Conservation (phyloP, 2,888 invertebrate species). For the Cosmia pyralina region DNA sequence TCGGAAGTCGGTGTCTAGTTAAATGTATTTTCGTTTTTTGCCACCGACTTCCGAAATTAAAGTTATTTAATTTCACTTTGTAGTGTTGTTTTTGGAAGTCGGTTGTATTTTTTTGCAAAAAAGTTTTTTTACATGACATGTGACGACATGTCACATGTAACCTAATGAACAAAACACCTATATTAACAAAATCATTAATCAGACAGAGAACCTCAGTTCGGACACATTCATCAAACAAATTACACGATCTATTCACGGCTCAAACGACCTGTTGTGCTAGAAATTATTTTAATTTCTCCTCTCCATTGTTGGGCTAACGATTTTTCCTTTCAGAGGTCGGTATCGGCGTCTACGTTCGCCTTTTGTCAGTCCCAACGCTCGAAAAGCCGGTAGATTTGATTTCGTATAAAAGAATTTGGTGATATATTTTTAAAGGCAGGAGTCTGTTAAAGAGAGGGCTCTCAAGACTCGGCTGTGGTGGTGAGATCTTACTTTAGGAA, state of each 20-base stretch:
- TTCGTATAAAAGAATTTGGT: constrained; percentile 59
- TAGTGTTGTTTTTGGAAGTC: too few relatives aligned
- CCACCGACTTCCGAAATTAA: too few relatives aligned
- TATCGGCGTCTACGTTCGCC: constrained; percentile 49
- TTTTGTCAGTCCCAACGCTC: constrained; percentile 54
- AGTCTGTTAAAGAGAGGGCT: constrained; percentile 45
- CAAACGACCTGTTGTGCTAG: constrained; percentile 60
- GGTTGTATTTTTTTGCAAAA: too few relatives aligned
- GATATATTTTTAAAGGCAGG: constrained; percentile 54
- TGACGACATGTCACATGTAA: not conserved
- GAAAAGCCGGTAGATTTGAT: constrained; percentile 61
- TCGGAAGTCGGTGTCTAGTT: too few relatives aligned
- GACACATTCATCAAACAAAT: constrained; percentile 63
- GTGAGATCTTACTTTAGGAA: constrained; percentile 36
- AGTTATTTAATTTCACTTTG: too few relatives aligned
- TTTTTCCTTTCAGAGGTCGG: constrained; percentile 53
- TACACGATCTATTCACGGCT: constrained; percentile 53
- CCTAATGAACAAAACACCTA: constrained; percentile 15
- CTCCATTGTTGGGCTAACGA: constrained; percentile 57
- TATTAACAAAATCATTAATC: constrained; percentile 32
- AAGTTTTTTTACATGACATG: too few relatives aligned
- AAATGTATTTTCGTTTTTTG: too few relatives aligned
- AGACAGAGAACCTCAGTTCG: constrained; percentile 24
- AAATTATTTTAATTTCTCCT: constrained; percentile 64
- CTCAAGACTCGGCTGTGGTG: constrained; percentile 20